These are phyloP conservation scores for Chelmon rostratus DNA, from an alignment of 2,797 vertebrate species.

Conservation along the genomic window DNA sequence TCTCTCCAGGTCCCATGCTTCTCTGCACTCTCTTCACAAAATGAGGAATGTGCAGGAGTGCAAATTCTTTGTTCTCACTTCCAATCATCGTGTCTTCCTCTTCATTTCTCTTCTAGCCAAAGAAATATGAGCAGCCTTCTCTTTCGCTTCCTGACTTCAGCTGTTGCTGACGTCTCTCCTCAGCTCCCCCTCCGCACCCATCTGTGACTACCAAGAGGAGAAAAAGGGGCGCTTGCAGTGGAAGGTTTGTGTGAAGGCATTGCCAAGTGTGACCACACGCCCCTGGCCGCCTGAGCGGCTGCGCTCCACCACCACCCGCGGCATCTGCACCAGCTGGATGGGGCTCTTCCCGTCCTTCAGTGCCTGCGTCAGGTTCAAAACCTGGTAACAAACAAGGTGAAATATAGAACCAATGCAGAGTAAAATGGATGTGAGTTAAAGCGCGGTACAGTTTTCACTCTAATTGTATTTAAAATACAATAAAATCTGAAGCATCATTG, in stretches of 20 bases:
- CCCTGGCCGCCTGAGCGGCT: slow-evolving; percentile 91
- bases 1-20: slow-evolving; percentile 32
- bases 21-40: slow-evolving; percentile 31
- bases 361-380: slow-evolving; percentile 96
- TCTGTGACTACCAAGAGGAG: slow-evolving; percentile 92
- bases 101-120: slow-evolving; percentile 2
- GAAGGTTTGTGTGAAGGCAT: slow-evolving; percentile 95
- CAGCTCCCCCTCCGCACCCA: neutral
- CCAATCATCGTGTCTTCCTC: neutral
- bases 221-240: slow-evolving; percentile 98
- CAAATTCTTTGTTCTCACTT: slow-evolving; percentile 21
- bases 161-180: slow-evolving; percentile 1
- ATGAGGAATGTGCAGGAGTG: neutral
- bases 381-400: slow-evolving; percentile 77
- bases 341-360: slow-evolving; percentile 94
- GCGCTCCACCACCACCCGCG: slow-evolving; percentile 94
- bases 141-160: slow-evolving; percentile 1
- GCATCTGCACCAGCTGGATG: slow-evolving; percentile 97
- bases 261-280: slow-evolving; percentile 91
- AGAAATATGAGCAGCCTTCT: slow-evolving; percentile 16
- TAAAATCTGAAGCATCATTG: neutral
- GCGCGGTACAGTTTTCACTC: neutral
- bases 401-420: neutral
- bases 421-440: neutral
- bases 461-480: too few species aligned